Base-by-base conservation (phyloP, 1,140 invertebrate genomes). In the Bursaphelenchus mucronatus region DNA sequence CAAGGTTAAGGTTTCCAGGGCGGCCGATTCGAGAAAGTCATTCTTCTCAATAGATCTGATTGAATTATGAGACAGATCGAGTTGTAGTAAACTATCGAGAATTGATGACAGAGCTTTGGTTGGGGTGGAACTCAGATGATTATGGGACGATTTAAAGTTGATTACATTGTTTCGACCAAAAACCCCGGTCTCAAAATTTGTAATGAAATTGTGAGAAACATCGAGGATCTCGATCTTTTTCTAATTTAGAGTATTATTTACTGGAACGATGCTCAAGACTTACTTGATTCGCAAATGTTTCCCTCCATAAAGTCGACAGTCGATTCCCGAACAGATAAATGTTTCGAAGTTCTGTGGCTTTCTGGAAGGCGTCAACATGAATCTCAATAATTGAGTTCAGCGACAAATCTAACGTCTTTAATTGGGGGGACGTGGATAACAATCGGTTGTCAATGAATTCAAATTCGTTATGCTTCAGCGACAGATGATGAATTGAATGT, bases 151-250 rank as follows among this genome's bases (percentile, higher is more conserved):
- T 47, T 57, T 40, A 13, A 73, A 53, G 39, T 64, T 52, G 1
- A 67, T 17, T 15, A 73, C 52, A 55, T 76, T 73, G 47, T 76
- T 50, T 30, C 51, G 39, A n/a, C 71, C 71, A 62, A 73, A 76
- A 15, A 76, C 62, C 13, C 63, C 71, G 5, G 53, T 19, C 41
- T 73, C 74, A 49, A 73, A 45, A 13, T 19, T 21, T 53, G 57
- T 65, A 13, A 73, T 47, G 13, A 63, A 51, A 55, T 73, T 73
- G 43, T 55, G 30, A 40, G 56, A 75, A 66, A 45, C 10, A n/a
- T 13, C 13, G 19, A 55, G 13, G 19, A 55, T n/a, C 30, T 44
- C 54, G 39, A 55, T 55, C 54, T 39, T 59, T 53, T 15, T 64
- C 54, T 41, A 40, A 10, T 69, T 52, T 68, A 53, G 53, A 13